Base-by-base conservation (phyloP, 2,888 invertebrate species). In the Pediacus dermestoides region DNA sequence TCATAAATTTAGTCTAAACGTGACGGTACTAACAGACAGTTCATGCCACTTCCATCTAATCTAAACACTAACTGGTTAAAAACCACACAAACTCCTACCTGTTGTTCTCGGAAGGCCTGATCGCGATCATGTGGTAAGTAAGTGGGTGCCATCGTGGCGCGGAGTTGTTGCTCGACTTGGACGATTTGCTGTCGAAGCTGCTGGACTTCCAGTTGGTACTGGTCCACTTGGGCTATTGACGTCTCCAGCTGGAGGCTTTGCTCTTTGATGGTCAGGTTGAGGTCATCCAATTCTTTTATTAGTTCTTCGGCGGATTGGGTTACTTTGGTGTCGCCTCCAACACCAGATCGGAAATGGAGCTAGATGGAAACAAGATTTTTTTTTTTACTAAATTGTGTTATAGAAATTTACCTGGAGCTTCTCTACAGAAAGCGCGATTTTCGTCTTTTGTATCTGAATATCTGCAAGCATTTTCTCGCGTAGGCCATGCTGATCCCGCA, bases 301-400 rank as follows among this genome's bases (percentile, higher is more conserved):
- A 91, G 74, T 53, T 81, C 81, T 48, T 80, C 77, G 35, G 86
- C 88, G 39, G 81, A 77, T 49, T 82, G 78, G 58, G 81, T 79
- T 33, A 90, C 82, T 50, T 82, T 81, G 47, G 80, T 75, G 72
- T 88, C 83, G 62, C 88, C 84, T 36, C 85, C 85, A 68, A 90
- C 82, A 42, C 88, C 89, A 42, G 86, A 82, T 42, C 85, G 82
- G 78, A 92, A 91, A 72, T 93, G 92, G 38, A 92, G 86, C 86
- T 88, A 69, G 11, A 47, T 14, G 28, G 8, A 7, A 33, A 22
- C 9, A 34, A 28, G 32, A 15, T n/a, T 16, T 6, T 23, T 16
- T 7, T 9, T 14, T 27, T 16, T 13, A 12, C 8, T 34, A 10
- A 18, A 18, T 10, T n/a, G 1, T 9, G 11, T 23, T 23, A 16